Evolutionary conservation across 2,888 invertebrate species (phyloP).

Genomic region (Volucella zonaria): DNA sequence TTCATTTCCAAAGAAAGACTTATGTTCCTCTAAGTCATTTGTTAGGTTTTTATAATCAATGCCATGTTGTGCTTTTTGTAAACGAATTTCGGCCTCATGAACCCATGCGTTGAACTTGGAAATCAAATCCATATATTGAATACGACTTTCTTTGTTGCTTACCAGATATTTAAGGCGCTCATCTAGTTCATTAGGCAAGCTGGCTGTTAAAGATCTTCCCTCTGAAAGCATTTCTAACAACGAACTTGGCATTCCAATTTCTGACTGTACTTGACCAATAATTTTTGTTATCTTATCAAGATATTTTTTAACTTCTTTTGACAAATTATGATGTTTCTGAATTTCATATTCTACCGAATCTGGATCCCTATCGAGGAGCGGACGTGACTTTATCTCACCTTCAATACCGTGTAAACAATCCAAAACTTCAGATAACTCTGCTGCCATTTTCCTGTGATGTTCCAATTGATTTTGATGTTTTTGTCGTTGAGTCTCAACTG

Average conservation of each 20-base stretch:
- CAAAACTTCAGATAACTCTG: constrained; percentile 91
- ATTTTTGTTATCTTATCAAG: constrained; percentile 88
- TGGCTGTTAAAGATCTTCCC: constrained; percentile 89
- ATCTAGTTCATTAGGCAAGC: constrained; percentile 90
- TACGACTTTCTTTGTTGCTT: constrained; percentile 89
- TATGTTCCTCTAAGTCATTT: constrained; percentile 92
- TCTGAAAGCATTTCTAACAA: constrained; percentile 93
- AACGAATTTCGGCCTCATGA: constrained; percentile 90
- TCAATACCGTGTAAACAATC: constrained; percentile 93
- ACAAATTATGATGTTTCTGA: constrained; percentile 88
- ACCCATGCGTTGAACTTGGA: constrained; percentile 92
- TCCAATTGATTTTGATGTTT: constrained; percentile 94
- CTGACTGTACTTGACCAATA: constrained; percentile 88
- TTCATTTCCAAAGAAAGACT: constrained; percentile 92
- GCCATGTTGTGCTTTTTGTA: constrained; percentile 91
- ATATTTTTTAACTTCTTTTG: constrained; percentile 87
- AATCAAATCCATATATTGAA: constrained; percentile 90
- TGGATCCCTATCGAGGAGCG: constrained; percentile 90
- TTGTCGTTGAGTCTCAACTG: constrained; percentile 92
- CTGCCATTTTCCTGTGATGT: constrained; percentile 92
- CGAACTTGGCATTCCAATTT: constrained; percentile 91
- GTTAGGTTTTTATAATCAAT: constrained; percentile 94
- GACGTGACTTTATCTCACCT: constrained; percentile 91
- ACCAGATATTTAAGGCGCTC: constrained; percentile 91
- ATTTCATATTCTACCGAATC: constrained; percentile 91